Percentiles rank a stretch among this genome's conserved stretches.
Evolutionary conservation across 2,113 vertebrate genomes (phyloP).

Genomic region (Alethe castanea): DNA sequence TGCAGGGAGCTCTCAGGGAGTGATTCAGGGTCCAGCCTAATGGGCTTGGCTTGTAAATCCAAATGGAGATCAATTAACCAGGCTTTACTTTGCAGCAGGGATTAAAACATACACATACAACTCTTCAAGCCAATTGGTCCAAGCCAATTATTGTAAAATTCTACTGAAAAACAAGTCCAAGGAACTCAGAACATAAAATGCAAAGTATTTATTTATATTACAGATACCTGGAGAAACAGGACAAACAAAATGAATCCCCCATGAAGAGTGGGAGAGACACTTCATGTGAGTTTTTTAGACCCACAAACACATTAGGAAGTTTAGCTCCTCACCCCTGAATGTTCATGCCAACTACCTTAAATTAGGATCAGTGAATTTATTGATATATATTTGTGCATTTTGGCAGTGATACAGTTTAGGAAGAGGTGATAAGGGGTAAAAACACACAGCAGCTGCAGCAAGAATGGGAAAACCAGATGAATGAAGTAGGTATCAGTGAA

Average conservation of each 20-base stretch:
- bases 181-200: background rate
- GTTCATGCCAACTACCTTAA: background rate
- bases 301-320: background rate
- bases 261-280: background rate
- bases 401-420: background rate
- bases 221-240: fast-evolving
- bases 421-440: background rate
- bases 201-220: background rate
- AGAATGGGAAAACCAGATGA: background rate
- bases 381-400: background rate
- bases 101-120: background rate
- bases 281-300: background rate
- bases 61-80: background rate
- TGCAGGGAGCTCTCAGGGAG: background rate
- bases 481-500: background rate
- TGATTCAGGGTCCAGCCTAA: background rate
- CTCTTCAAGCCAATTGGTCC: background rate
- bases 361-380: background rate
- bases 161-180: background rate
- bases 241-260: background rate
- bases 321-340: background rate
- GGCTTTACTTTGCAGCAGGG: background rate
- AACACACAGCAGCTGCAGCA: background rate
- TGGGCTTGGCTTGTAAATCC: background rate
- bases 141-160: background rate